A percentile compares a stretch with the other conserved stretches of the same genome.
Conservation (phyloP, 2,113 vertebrate genomes). For the Procapra przewalskii region DNA sequence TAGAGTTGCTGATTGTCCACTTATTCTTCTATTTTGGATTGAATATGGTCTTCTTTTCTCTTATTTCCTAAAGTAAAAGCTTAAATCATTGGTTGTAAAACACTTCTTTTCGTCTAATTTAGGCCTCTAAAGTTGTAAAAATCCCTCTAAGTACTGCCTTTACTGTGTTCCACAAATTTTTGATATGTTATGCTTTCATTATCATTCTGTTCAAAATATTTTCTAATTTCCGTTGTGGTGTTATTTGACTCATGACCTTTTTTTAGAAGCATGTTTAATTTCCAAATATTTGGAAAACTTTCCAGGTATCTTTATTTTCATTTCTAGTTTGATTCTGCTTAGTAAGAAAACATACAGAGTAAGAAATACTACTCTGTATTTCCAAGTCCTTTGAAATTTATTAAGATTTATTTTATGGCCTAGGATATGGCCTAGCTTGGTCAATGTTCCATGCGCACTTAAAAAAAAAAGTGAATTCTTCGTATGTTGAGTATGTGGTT, state of each 20-base stretch:
- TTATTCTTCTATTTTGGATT: not conserved
- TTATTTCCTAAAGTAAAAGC: not conserved
- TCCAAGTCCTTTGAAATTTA: conserved; percentile 13
- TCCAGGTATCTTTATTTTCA: not conserved
- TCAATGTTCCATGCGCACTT: not conserved
- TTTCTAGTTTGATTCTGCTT: conserved; percentile 34
- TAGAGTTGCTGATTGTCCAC: not conserved
- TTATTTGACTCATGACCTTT: not conserved
- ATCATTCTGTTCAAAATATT: conserved; percentile 34
- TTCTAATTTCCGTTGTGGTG: conserved; percentile 16
- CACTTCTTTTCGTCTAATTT: not conserved
- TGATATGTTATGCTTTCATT: not conserved
- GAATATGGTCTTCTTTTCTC: not conserved
- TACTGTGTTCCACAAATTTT: not conserved
- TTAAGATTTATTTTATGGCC: conserved; percentile 13
- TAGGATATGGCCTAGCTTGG: not conserved
- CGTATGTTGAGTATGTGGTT: not conserved
- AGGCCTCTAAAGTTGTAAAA: not conserved
- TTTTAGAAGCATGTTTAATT: not conserved
- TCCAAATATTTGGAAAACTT: conserved; percentile 44
- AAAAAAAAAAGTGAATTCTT: not conserved
- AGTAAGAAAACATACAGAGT: conserved; percentile 35
- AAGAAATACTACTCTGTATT: not conserved
- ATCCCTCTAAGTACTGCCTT: not conserved
- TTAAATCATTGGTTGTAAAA: not conserved